Base-by-base conservation (phyloP, 2,113 vertebrate species). In the Plectropomus leopardus region DNA sequence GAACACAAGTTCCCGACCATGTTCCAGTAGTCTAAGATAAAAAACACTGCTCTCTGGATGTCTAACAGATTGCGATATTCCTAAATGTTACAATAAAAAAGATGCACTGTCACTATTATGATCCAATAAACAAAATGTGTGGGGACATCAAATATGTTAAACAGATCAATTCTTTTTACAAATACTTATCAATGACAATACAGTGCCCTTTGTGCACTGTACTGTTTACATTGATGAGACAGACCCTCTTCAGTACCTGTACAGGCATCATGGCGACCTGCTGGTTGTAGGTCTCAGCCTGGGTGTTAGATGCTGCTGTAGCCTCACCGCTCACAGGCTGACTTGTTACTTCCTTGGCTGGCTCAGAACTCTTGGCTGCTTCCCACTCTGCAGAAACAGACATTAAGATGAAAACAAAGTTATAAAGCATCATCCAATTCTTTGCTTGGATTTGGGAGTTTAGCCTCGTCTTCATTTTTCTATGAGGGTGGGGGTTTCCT, bases 181-280 rank as follows among this genome's bases (percentile, higher is more conserved):
- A 44, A 28, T 23, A 23, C 0, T 9, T 13, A 14, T 59, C 21
- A 40, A 10, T 9, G 36, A 40, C 21, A 59, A 68, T 51, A 23
- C 24, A n/a, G 9, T 16, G 6, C 2, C 2, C 24, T 28, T 2
- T 30, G 24, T 21, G 9, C 13, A 34, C 15, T 42, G 13, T n/a
- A 40, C 21, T 23, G 36, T 50, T 50, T 14, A 23, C 14, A 40
- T 2, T 30, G 23, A 7, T 15, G 2, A 16, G 7, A 55, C 0
- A 4, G 21, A 21, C 0, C 14, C 26, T 76, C 86, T 93, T 44
- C 34, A 50, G 86, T 92, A 99, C 98, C 98, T 98, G 98, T 11
- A 96, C 93, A 24, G 95, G 94, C 89, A 99, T 95, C 97, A 99
- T 97, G 85, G 98, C 92, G 63, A 98, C 97, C 66, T 97, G 96